Evolutionary conservation across 2,888 invertebrate genomes (phyloP).

Genomic region (Lydus trimaculatus): DNA sequence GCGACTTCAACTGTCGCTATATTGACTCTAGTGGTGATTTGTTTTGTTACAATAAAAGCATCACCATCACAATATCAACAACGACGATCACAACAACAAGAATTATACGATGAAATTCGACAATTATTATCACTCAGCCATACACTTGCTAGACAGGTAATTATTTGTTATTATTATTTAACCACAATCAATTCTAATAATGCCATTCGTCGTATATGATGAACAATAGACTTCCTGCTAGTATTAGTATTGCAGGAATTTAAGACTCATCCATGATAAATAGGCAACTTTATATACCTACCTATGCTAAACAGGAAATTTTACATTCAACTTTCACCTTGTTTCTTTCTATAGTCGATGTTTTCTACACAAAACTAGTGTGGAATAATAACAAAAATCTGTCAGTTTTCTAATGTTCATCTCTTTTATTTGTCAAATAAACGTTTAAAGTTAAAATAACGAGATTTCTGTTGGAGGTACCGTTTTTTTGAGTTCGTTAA

Average conservation of each 20-base stretch:
- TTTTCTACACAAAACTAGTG: not conserved
- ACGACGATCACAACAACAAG: constrained; percentile 45
- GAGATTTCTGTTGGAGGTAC: not conserved
- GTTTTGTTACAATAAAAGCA: constrained; percentile 37
- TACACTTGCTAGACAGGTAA: constrained; percentile 52
- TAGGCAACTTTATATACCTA: constrained; percentile 22
- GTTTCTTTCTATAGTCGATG: no score
- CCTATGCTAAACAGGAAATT: not conserved
- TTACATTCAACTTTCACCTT: not conserved
- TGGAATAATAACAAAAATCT: no score
- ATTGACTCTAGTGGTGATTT: constrained; percentile 44
- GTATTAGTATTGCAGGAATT: not conserved
- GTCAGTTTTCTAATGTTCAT: not conserved
- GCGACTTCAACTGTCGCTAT: constrained; percentile 51
- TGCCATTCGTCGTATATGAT: not conserved
- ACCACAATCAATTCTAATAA: no score
- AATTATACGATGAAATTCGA: constrained; percentile 65
- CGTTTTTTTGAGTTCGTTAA: constrained; percentile 3
- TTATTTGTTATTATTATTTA: constrained; percentile 17
- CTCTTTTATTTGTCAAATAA: not conserved
- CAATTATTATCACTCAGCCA: constrained; percentile 61
- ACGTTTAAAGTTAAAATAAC: not conserved
- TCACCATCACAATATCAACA: constrained; percentile 28
- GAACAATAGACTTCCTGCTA: not conserved
- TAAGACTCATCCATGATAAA: not conserved